Conservation (phyloP, 2,113 vertebrate genomes). For the Oncorhynchus kisutch region DNA sequence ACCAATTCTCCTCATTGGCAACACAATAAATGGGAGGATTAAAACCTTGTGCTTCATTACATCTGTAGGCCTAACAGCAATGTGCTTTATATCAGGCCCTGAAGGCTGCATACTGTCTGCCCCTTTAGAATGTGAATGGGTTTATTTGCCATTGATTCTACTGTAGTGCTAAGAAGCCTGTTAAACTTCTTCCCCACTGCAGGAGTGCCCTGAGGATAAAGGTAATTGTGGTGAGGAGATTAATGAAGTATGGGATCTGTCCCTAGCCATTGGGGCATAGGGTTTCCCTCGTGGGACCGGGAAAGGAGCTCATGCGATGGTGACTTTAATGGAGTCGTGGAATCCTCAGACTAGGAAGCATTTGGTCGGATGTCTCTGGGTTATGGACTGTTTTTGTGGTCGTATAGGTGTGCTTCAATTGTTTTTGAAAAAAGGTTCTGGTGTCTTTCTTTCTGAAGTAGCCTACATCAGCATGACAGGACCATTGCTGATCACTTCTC, state of each 20-base stretch:
- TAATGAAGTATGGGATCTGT: background rate
- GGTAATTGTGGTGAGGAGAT: background rate
- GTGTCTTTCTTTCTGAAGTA: no score
- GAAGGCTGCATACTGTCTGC: background rate
- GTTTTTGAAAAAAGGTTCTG: no score
- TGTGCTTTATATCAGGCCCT: conserved; percentile 24
- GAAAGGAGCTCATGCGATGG: background rate
- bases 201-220: background rate
- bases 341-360: no score
- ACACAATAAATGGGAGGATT: conserved; percentile 22
- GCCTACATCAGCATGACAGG: no score
- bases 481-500: no score
- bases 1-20: conserved; percentile 19
- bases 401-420: no score
- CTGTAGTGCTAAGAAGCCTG: background rate
- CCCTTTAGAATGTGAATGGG: background rate
- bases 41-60: background rate
- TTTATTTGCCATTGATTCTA: background rate
- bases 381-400: no score
- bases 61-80: conserved; percentile 20
- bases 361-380: no score
- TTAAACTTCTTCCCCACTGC: background rate
- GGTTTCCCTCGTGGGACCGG: background rate
- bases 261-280: background rate
- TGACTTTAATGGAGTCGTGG: no score